Percentiles rank a stretch among this genome's conserved stretches.
These are phyloP conservation scores for Rhombomys opimus DNA, from an alignment of 2,113 vertebrate genomes.

Conservation along the genomic window DNA sequence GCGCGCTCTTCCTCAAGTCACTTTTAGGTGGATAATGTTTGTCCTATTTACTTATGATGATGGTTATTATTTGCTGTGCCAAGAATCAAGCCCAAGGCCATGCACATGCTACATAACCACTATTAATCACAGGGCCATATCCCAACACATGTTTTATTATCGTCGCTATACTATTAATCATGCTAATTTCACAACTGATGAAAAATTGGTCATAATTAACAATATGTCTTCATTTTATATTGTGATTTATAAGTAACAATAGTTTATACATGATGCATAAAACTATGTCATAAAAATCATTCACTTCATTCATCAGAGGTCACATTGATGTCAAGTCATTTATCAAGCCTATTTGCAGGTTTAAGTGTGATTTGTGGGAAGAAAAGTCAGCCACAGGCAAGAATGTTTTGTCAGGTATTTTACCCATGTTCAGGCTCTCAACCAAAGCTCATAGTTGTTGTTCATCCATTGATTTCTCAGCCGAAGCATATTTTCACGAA, in stretches of 20 bases:
- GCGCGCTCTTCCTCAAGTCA: accelerated
- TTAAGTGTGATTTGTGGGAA: neutral
- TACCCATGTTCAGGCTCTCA: neutral
- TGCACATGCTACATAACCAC: neutral
- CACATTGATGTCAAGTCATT: neutral
- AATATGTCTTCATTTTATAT: neutral
- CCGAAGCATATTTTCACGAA: neutral
- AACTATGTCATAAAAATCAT: neutral
- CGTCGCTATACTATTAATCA: neutral
- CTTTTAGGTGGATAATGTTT: neutral
- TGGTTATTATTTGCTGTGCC: neutral
- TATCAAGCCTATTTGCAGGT: neutral
- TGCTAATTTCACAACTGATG: neutral
- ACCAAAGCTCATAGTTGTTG: neutral
- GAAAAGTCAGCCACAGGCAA: neutral
- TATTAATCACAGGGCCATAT: neutral
- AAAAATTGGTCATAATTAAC: neutral
- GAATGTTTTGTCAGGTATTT: neutral
- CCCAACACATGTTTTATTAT: neutral
- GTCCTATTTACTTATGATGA: neutral
- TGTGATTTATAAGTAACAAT: neutral
- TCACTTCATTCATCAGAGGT: neutral
- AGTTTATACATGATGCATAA: neutral
- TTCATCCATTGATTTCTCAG: neutral
- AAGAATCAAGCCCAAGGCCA: neutral